Evolutionary conservation across 2,888 invertebrate genomes (phyloP).

Genomic region (Xylocampa areola): DNA sequence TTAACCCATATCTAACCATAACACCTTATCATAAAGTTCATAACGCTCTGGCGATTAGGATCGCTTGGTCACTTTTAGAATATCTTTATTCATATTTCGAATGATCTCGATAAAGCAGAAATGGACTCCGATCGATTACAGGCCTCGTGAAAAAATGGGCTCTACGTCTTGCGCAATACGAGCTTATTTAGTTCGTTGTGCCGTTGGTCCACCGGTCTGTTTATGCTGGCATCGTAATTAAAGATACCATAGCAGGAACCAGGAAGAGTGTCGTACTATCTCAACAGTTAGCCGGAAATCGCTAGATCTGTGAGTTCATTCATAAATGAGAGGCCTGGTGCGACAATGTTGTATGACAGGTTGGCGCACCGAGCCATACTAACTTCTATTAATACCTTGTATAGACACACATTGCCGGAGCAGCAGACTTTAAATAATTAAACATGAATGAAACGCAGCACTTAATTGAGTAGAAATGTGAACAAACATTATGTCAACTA

Average conservation of each 20-base stretch:
- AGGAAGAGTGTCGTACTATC: conserved; percentile 90
- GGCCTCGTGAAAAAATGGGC: conserved; percentile 66
- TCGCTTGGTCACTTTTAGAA: conserved; percentile 83
- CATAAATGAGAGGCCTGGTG: conserved; percentile 84
- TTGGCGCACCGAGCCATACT: conserved; percentile 71
- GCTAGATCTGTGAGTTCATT: conserved; percentile 89
- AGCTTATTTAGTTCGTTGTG: conserved; percentile 57
- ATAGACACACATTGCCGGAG: conserved; percentile 72
- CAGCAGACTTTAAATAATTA: conserved; percentile 76
- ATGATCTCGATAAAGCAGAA: conserved; percentile 84
- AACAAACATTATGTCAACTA: conserved; percentile 81
- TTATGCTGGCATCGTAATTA: conserved; percentile 85
- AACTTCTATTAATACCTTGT: conserved; percentile 71
- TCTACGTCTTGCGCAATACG: conserved; percentile 67
- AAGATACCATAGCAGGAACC: conserved; percentile 89
- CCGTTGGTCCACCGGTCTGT: conserved; percentile 69
- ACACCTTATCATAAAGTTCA: conserved; percentile 68
- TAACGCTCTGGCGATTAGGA: conserved; percentile 63
- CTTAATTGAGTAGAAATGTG: conserved; percentile 86
- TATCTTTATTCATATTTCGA: conserved; percentile 88
- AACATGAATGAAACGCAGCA: conserved; percentile 86
- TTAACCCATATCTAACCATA: conserved; percentile 71
- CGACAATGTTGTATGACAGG: conserved; percentile 85
- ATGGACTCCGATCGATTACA: conserved; percentile 78
- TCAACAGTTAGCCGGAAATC: conserved; percentile 89